Percentiles rank a stretch among this genome's conserved stretches.
Evolutionary conservation across 2,888 invertebrate species (phyloP).

Genomic region (Bombylius discolor): DNA sequence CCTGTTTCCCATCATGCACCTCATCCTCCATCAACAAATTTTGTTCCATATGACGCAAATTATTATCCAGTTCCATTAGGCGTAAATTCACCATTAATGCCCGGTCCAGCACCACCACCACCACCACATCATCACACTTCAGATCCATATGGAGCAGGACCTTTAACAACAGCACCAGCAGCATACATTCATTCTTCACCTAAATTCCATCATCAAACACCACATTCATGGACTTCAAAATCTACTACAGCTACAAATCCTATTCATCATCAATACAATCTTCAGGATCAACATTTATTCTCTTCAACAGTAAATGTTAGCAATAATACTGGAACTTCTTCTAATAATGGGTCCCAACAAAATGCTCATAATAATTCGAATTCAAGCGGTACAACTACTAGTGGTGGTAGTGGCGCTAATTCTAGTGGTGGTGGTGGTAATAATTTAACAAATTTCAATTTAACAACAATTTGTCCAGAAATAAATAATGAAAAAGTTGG

Average conservation of each 20-base stretch:
- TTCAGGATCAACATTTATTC: background rate
- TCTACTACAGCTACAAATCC: background rate
- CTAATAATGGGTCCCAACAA: background rate
- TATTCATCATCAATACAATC: too few species aligned
- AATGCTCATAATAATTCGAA: background rate
- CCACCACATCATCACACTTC: background rate
- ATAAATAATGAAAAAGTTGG: conserved; percentile 54
- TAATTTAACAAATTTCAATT: conserved; percentile 59
- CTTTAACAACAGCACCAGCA: background rate
- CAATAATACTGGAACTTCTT: background rate
- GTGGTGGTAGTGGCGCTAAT: background rate
- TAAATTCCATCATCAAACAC: background rate
- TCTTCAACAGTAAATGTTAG: background rate
- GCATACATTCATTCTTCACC: background rate
- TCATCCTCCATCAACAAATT: conserved; percentile 3
- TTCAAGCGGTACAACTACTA: conserved; percentile 2
- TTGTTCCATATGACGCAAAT: conserved; percentile 4
- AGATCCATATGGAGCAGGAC: background rate
- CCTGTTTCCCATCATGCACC: background rate
- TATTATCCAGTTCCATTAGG: conserved; percentile 5
- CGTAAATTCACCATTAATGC: background rate
- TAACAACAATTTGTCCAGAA: conserved; percentile 74
- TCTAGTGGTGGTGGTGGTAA: conserved; percentile 7
- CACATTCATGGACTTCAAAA: conserved; percentile 1
- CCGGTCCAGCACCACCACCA: background rate